These are phyloP conservation scores for Enteromius anoplus DNA, from an alignment of 2,797 vertebrate genomes.

Conservation along the genomic window DNA sequence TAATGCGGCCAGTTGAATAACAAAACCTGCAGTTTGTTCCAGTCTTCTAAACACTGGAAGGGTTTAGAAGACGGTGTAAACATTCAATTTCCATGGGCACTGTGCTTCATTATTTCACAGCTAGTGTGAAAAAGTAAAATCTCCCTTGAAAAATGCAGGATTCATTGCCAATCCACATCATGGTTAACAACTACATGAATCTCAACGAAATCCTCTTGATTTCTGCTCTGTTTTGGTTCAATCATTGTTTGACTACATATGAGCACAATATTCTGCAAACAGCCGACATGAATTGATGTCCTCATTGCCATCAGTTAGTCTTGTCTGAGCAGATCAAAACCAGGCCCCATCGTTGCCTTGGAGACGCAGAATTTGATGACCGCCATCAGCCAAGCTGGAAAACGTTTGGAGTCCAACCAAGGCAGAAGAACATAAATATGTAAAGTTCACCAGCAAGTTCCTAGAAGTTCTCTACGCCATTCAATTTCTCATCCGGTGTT, in stretches of 20 bases:
- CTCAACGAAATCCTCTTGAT: background rate
- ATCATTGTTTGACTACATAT: background rate
- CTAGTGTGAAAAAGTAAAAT: slow-evolving; percentile 3
- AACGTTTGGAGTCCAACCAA: slow-evolving; percentile 34
- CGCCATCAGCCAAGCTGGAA: slow-evolving; percentile 25
- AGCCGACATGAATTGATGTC: background rate
- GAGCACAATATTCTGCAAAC: background rate
- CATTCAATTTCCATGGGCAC: slow-evolving; percentile 1
- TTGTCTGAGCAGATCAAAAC: slow-evolving; percentile 52
- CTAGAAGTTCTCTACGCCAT: slow-evolving; percentile 10
- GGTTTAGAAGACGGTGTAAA: background rate
- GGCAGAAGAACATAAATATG: slow-evolving; percentile 44
- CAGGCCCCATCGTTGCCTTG: slow-evolving; percentile 37
- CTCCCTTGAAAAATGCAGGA: slow-evolving; percentile 16
- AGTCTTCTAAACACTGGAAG: slow-evolving; percentile 27
- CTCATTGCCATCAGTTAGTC: background rate
- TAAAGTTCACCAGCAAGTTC: slow-evolving; percentile 49
- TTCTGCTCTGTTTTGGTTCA: background rate
- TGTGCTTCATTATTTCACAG: slow-evolving; percentile 22
- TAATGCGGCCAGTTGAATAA: slow-evolving; percentile 10
- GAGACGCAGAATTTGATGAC: slow-evolving; percentile 25
- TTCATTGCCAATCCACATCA: background rate
- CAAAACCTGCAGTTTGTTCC: slow-evolving; percentile 32
- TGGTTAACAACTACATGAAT: background rate
- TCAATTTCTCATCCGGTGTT: background rate